phyloP scores from a whole-genome alignment of 2,888 invertebrate species.

The Anarsia innoxiella region DNA sequence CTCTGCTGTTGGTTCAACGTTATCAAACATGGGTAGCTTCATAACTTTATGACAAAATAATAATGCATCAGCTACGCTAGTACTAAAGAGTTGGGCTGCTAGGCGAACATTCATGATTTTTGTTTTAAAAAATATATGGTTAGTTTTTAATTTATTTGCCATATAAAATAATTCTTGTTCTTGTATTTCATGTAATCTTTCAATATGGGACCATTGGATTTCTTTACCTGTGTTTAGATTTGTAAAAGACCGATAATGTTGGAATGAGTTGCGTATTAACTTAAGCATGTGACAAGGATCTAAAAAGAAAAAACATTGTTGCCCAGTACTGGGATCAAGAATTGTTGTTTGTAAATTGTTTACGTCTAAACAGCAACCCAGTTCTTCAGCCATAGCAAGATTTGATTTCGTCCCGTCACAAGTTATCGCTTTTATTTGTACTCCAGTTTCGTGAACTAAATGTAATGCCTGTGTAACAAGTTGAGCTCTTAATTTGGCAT shows the following conservation, averaged over 20 bases:
- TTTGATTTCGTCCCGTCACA: conserved; percentile 16
- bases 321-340: conserved; percentile 9
- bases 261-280: conserved; percentile 10
- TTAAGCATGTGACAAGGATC: conserved; percentile 14
- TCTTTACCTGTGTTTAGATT: conserved; percentile 3
- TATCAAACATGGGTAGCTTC: too few species aligned
- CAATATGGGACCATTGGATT: conserved; percentile 8
- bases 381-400: conserved; percentile 16
- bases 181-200: conserved; percentile 10
- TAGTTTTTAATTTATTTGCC: conserved; percentile 6
- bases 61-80: too few species aligned
- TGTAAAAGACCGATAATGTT: conserved; percentile 8
- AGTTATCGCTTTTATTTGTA: conserved; percentile 20
- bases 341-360: conserved; percentile 11
- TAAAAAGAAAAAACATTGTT: conserved; percentile 11
- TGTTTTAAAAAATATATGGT: conserved; percentile 16
- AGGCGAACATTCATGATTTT: conserved; percentile 20
- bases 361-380: conserved; percentile 12
- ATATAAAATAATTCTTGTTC: conserved; percentile 8
- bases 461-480: conserved; percentile 15
- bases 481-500: conserved; percentile 12
- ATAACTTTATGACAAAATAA: too few species aligned
- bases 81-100: conserved; percentile 20
- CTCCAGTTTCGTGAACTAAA: conserved; percentile 16
- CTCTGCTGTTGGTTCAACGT: too few species aligned